These are phyloP conservation scores for Siniperca scherzeri DNA, from an alignment of 2,797 vertebrate species.

Conservation along the genomic window DNA sequence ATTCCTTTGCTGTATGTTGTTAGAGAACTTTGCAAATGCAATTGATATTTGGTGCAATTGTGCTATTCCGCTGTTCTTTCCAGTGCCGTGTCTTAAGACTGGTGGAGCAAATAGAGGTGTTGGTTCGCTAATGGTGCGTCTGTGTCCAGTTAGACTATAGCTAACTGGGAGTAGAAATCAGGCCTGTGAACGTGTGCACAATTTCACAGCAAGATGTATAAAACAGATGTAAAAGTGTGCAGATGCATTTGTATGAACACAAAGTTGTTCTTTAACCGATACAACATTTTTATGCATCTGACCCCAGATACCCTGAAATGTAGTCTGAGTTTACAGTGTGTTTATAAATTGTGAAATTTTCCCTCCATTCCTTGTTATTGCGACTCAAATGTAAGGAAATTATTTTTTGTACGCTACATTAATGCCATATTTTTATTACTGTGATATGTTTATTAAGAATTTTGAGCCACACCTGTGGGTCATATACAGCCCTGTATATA, in stretches of 20 bases:
- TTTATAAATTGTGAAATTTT: constrained; percentile 25
- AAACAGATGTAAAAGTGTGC: neutral
- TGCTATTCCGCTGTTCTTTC: neutral
- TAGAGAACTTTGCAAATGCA: neutral
- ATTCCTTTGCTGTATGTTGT: neutral
- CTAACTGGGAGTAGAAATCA: neutral
- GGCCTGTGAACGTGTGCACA: neutral
- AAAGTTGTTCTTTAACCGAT: neutral
- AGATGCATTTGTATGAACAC: neutral
- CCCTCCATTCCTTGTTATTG: constrained; percentile 37
- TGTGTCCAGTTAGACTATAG: no score
- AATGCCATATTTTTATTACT: constrained; percentile 53
- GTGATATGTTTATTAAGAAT: constrained; percentile 26
- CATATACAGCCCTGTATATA: constrained; percentile 21
- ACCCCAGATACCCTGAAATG: constrained; percentile 9
- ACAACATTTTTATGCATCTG: neutral
- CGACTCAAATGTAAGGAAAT: constrained; percentile 49
- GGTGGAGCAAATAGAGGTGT: neutral
- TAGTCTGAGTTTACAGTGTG: constrained; percentile 56
- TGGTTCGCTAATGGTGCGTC: neutral
- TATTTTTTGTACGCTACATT: constrained; percentile 59
- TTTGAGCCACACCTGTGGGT: constrained; percentile 25
- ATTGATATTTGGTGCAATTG: neutral
- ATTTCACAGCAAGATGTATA: neutral
- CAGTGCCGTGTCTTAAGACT: neutral